Evolutionary conservation across 2,888 invertebrate species (phyloP).

Genomic region (Limulus polyphemus): DNA sequence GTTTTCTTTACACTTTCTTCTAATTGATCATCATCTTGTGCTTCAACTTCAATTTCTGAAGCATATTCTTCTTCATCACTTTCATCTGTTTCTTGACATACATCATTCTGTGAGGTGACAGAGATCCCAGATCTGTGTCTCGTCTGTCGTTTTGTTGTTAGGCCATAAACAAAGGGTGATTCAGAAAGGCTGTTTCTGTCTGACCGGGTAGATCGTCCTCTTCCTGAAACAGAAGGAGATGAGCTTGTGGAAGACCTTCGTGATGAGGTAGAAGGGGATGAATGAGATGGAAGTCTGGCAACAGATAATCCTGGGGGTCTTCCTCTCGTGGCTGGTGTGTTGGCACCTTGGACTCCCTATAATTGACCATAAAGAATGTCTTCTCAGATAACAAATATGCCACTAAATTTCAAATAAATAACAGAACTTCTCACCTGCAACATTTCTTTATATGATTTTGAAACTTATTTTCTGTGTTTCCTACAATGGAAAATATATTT

Average conservation of each 20-base stretch:
- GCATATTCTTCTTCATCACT: conserved; percentile 13
- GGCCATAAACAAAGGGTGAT: conserved; percentile 19
- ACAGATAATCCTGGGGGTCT: conserved; percentile 16
- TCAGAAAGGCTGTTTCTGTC: conserved; percentile 21
- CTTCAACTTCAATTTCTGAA: conserved; percentile 5
- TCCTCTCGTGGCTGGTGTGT: conserved; percentile 16
- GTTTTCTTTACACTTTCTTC: background rate
- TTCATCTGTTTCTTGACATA: conserved; percentile 13
- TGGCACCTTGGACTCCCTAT: background rate
- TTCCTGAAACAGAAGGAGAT: conserved; percentile 6
- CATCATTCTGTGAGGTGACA: conserved; percentile 7
- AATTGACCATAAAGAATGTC: no score
- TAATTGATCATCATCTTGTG: background rate
- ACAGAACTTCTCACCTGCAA: no score
- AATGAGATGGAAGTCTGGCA: conserved; percentile 4
- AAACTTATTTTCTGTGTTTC: no score
- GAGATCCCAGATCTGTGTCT: conserved; percentile 16
- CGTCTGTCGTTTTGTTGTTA: conserved; percentile 14
- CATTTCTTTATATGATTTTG: no score
- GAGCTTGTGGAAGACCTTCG: conserved; percentile 16
- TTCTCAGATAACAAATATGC: no score
- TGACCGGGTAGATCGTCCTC: conserved; percentile 23
- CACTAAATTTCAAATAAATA: no score
- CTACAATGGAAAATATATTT: no score
- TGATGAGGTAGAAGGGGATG: no score